These are phyloP conservation scores for Theropithecus gelada DNA, from an alignment of 2,113 vertebrate genomes.

Conservation along the genomic window DNA sequence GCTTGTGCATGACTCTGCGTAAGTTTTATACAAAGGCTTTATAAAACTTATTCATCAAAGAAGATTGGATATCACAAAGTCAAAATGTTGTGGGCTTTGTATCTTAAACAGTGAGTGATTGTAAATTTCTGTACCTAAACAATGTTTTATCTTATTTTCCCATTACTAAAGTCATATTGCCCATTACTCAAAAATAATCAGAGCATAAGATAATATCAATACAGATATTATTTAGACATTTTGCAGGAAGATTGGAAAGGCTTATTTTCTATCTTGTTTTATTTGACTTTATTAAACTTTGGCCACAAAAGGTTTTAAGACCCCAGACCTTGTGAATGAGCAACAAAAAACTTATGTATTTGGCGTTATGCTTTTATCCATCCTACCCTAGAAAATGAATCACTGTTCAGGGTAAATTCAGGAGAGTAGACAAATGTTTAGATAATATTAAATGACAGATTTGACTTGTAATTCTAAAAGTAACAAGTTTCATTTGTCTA, in stretches of 20 bases:
- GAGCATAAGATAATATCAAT: background rate
- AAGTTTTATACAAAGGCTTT: background rate
- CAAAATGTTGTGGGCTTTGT: background rate
- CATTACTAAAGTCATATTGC: background rate
- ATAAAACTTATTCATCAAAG: conserved; percentile 10
- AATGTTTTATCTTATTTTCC: background rate
- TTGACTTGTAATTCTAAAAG: background rate
- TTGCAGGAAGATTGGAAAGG: background rate
- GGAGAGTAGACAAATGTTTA: background rate
- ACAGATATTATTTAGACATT: background rate
- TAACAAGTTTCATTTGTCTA: background rate
- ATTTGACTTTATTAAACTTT: conserved; percentile 7
- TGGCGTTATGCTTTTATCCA: background rate
- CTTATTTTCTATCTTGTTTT: background rate
- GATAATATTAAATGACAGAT: background rate
- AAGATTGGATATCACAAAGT: background rate
- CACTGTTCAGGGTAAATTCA: background rate
- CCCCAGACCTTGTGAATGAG: background rate
- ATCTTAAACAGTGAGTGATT: background rate
- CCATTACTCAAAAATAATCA: background rate
- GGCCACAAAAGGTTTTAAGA: background rate
- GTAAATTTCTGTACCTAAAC: background rate
- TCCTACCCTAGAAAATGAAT: background rate
- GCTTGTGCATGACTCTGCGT: background rate
- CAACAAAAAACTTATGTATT: background rate